Evolutionary conservation across 2,113 vertebrate species (phyloP), one percentile per base, ranked within the genome.

Genomic region (Semnornis frantzii): DNA sequence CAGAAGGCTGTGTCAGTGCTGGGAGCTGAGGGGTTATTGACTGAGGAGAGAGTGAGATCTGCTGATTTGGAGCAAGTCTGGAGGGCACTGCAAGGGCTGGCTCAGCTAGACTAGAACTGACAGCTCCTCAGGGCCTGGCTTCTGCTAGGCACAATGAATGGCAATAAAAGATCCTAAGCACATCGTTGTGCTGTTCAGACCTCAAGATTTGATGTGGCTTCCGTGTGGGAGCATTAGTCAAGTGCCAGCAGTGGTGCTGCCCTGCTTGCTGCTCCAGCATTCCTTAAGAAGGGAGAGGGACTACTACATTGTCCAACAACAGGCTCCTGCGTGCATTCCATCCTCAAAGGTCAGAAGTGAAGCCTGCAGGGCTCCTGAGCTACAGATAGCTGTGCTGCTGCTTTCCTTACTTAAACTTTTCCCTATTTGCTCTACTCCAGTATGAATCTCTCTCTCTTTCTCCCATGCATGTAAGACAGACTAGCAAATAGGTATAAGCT

Each of bases 301-400:
- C 39, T 17, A 1, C 15, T 31, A 20, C 46, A 42, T 27, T 0
- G 6, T 25, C 4, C 31, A 72, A 52, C 31, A 24, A 14, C 5
- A 21, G 25, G 6, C 18, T 60, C 1, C 1, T 2, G 31, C 0
- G 0, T 9, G 12, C 7, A 1, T 58, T 39, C 10, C 21, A 28
- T 21, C 54, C 9, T 33, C 15, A 30, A 65, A 55, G 33, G 15
- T 25, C 63, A 14, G 66, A 28, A 76, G 57, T 12, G 79, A 50
- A 59, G 21, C 37, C 78, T 37, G 46, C 16, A 11, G 34, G 74
- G 42, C 64, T 57, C 65, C 58, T 19, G 44, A 58, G 15, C 15
- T 65, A 4, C 11, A 21, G 18, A 24, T 14, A 30, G 6, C 39
- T 48, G 34, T 62, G 25, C 10, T 25, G 15, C 28, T 42, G n/a